Percentiles rank a stretch among this genome's conserved stretches.
Evolutionary conservation across 2,113 vertebrate species (phyloP).

Genomic region (Thymallus thymallus): DNA sequence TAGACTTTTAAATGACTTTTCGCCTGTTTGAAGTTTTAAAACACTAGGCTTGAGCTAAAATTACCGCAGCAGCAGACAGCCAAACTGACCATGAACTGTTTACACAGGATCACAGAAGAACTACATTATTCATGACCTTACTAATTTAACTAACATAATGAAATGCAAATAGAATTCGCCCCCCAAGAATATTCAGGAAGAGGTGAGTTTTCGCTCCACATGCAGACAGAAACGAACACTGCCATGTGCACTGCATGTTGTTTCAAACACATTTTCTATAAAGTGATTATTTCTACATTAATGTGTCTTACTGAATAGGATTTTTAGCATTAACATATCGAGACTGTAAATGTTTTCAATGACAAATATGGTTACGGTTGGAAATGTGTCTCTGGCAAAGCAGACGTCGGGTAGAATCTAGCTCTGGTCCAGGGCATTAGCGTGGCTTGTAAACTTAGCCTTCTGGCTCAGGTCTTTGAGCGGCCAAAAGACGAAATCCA

Average conservation of each 20-base stretch:
- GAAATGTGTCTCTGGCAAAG: too few relatives aligned
- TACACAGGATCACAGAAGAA: slow-evolving; percentile 25
- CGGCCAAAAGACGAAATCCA: too few relatives aligned
- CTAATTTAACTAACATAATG: slow-evolving; percentile 35
- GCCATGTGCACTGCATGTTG: neutral
- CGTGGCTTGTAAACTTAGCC: too few relatives aligned
- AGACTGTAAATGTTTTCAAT: neutral
- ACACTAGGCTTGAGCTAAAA: slow-evolving; percentile 38
- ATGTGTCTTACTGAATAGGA: neutral
- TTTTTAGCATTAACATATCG: neutral
- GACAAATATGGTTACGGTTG: too few relatives aligned
- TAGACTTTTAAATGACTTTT: slow-evolving; percentile 42
- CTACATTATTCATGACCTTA: slow-evolving; percentile 44
- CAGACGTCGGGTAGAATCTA: too few relatives aligned
- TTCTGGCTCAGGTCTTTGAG: too few relatives aligned
- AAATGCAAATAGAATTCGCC: slow-evolving; percentile 27
- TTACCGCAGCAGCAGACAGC: slow-evolving; percentile 37
- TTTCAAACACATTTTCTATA: neutral
- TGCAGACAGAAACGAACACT: neutral
- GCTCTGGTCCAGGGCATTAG: too few relatives aligned
- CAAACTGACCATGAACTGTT: slow-evolving; percentile 47
- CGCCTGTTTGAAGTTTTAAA: slow-evolving; percentile 52
- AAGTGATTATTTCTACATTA: neutral
- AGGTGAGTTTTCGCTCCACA: slow-evolving; percentile 49
- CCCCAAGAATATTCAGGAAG: slow-evolving; percentile 35